These are phyloP conservation scores for Propithecus coquereli DNA, from an alignment of 2,113 vertebrate genomes.

Conservation along the genomic window DNA sequence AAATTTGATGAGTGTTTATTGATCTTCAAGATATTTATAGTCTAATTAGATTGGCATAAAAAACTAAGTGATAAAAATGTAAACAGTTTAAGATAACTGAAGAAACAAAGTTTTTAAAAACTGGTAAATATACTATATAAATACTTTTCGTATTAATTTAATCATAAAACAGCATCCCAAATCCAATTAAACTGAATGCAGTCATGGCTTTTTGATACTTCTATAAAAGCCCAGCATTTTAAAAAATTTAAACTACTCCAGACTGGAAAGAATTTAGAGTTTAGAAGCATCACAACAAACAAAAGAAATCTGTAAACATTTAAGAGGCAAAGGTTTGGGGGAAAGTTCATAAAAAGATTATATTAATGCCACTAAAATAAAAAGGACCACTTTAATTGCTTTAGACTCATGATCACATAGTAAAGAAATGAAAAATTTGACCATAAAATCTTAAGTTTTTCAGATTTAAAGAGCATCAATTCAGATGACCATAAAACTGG, in stretches of 20 bases:
- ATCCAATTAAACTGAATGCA: not conserved
- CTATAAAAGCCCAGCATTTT: not conserved
- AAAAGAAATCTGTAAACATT: not conserved
- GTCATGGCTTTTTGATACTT: not conserved
- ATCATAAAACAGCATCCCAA: not conserved
- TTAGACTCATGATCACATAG: not conserved
- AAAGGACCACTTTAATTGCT: not conserved
- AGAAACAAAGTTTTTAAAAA: slow-evolving; percentile 13
- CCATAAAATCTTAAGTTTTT: not conserved
- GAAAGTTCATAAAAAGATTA: not conserved
- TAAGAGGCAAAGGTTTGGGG: not conserved
- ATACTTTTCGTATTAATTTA: slow-evolving; percentile 19
- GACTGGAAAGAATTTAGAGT: slow-evolving; percentile 28
- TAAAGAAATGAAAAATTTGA: slow-evolving; percentile 23
- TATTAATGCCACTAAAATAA: not conserved
- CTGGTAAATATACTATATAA: not conserved
- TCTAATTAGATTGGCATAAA: slow-evolving; percentile 4
- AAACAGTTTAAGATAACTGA: slow-evolving; percentile 40
- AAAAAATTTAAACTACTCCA: not conserved
- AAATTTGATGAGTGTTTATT: slow-evolving; percentile 33
- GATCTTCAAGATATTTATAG: slow-evolving; percentile 30
- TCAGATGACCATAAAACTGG: not conserved
- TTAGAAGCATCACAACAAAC: not conserved
- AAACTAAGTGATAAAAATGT: not conserved
- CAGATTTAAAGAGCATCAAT: not conserved